phyloP scores from a whole-genome alignment of 2,888 invertebrate species.

The Latheticus oryzae region DNA sequence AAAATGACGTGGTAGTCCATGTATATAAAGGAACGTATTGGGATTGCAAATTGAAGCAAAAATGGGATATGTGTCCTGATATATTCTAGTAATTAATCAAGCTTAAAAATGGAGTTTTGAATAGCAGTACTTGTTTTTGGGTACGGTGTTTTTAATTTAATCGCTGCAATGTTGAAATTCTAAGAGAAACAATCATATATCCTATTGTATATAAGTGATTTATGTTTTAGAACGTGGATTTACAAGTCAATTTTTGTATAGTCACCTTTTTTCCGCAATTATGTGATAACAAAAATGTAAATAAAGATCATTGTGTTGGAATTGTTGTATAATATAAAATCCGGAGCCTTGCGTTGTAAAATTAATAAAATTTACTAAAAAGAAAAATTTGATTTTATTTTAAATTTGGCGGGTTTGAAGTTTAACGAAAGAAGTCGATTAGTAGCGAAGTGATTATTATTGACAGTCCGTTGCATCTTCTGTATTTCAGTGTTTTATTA shows the following conservation, averaged over 20 bases:
- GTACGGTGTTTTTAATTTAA: constrained; percentile 27
- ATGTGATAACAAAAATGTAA: constrained; percentile 33
- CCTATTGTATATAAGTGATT: constrained; percentile 34
- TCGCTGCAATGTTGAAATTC: constrained; percentile 28
- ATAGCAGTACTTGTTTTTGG: constrained; percentile 18
- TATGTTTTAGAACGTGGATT: constrained; percentile 28
- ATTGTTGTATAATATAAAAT: no score
- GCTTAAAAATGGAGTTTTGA: constrained; percentile 32
- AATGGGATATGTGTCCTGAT: constrained; percentile 93
- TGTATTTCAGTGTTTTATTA: no score
- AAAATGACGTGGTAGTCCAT: constrained; percentile 78
- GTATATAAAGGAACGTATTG: constrained; percentile 92
- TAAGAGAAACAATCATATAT: constrained; percentile 29
- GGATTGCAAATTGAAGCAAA: constrained; percentile 87
- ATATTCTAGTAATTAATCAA: constrained; percentile 74
- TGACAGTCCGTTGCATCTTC: no score
- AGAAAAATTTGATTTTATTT: no score
- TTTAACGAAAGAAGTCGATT: no score
- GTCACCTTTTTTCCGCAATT: constrained; percentile 29
- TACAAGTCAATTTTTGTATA: constrained; percentile 33
- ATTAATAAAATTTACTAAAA: no score
- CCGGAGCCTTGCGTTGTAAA: no score
- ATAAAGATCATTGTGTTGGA: constrained; percentile 29
- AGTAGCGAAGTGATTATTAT: no score
- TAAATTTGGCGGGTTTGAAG: no score